Conservation (phyloP, 2,888 invertebrate genomes). For the Eulithis prunata region DNA sequence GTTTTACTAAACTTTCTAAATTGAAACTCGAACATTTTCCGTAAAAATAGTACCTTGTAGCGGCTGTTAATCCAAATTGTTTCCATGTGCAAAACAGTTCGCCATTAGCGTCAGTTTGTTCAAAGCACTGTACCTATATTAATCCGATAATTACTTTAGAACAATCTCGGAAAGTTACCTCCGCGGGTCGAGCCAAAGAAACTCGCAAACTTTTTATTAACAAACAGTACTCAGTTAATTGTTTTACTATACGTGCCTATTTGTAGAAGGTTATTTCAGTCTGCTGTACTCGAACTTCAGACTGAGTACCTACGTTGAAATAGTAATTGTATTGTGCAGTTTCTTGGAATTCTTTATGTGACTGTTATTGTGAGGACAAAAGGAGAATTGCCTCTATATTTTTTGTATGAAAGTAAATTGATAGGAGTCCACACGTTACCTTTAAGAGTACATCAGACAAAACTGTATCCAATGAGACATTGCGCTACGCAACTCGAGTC, state of each 20-base stretch:
- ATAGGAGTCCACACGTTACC: no score
- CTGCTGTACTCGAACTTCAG: conserved; percentile 21
- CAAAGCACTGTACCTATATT: conserved; percentile 66
- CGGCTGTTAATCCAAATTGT: conserved; percentile 73
- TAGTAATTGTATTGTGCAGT: conserved; percentile 12
- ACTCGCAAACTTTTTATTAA: conserved; percentile 70
- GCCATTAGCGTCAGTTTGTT: conserved; percentile 53
- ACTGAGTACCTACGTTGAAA: conserved; percentile 27
- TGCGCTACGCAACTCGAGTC: no score
- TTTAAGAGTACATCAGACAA: no score
- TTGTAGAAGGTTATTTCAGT: conserved; percentile 32
- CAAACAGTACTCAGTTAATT: conserved; percentile 70
- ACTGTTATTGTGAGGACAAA: background rate
- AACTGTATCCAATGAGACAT: no score
- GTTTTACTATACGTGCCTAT: conserved; percentile 60
- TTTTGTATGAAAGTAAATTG: no score
- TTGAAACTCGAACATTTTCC: background rate
- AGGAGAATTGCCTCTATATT: no score
- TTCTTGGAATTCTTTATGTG: conserved; percentile 15
- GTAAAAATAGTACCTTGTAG: background rate
- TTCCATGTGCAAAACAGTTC: conserved; percentile 76
- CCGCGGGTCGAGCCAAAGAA: conserved; percentile 60
- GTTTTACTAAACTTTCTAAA: no score
- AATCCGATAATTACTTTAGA: conserved; percentile 83
- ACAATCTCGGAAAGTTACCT: conserved; percentile 76